Evolutionary conservation across 1,140 invertebrate genomes (phyloP), one percentile per base, ranked within the genome.

Genomic region (Caenorhabditis brenneri): DNA sequence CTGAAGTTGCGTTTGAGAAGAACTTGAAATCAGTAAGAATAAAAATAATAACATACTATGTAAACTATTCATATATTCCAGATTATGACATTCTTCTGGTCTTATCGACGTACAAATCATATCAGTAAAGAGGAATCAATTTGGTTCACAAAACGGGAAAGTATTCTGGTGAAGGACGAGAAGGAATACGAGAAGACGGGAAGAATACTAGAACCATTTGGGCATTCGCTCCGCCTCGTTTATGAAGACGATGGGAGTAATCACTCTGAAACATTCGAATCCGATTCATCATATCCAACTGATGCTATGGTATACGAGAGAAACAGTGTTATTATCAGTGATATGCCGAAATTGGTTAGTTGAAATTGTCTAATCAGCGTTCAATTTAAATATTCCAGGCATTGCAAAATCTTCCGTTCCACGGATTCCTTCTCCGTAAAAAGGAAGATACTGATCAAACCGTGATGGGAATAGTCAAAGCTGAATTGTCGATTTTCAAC

Each of bases 301-400:
- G 65, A 74, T 74, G 36, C 33, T 5, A 74, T 74, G 65, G 65
- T 74, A 22, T 74, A 74, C 22, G 65, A 74, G n/a, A 74, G 36
- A 46, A 74, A 74, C 36, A 74, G 65, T 42, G 65, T 74, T 10
- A 74, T 74, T 24, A 74, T 42, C 22, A 74, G 36, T 42, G 65
- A 74, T 46, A 39, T 74, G 65, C 65, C 65, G 24, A 46, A 22
- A 39, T 24, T 24, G 19, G 65, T 74, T 1, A n/a, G 60, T 65
- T 27, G 19, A 2, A n/a, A n/a, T n/a, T 19, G 5, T 19, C 12
- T 24, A 10, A 19, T 4, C 10, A 55, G 7, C 27, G 6, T 29
- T 10, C 7, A 12, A 27, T 10, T 55, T 9, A 0, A 7, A 55
- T 29, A n/a, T 31, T 74, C 42, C n/a, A 74, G 65, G 65, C 65